Evolutionary conservation across 1,140 invertebrate genomes (phyloP).

Genomic region (Drosophila watanabei): DNA sequence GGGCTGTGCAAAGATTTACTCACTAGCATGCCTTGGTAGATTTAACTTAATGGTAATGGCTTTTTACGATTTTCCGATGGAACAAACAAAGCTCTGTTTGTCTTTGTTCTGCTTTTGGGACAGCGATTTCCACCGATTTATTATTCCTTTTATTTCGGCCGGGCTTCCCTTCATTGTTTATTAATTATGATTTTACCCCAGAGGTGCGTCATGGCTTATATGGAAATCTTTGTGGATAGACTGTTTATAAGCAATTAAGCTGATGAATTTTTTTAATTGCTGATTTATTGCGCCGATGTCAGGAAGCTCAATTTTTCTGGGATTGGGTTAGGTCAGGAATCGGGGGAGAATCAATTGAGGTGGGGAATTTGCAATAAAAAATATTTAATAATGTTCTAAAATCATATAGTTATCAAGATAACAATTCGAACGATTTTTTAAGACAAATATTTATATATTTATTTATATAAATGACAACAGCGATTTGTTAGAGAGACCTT

Average conservation of each 20-base stretch:
- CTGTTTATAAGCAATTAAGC: slow-evolving; percentile 30
- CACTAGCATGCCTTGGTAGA: slow-evolving; percentile 29
- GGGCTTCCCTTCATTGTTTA: slow-evolving; percentile 36
- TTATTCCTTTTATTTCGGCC: slow-evolving; percentile 39
- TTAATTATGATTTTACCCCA: slow-evolving; percentile 66
- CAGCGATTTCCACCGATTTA: slow-evolving; percentile 30
- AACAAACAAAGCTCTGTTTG: slow-evolving; percentile 53
- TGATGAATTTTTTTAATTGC: slow-evolving; percentile 32
- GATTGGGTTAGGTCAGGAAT: slow-evolving; percentile 32
- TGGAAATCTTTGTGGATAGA: slow-evolving; percentile 14
- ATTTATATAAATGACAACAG: neutral
- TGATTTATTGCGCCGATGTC: slow-evolving; percentile 36
- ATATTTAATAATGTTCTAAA: neutral
- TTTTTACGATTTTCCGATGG: slow-evolving; percentile 33
- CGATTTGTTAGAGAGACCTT: neutral
- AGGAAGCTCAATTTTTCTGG: slow-evolving; percentile 9
- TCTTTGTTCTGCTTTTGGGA: slow-evolving; percentile 46
- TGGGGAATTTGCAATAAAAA: neutral
- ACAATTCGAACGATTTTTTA: fast-evolving
- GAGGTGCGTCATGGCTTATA: slow-evolving; percentile 40
- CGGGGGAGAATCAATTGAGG: too few relatives aligned
- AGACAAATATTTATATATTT: too few relatives aligned
- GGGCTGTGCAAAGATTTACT: slow-evolving; percentile 34
- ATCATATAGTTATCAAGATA: neutral
- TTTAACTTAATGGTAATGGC: slow-evolving; percentile 53